Conservation (phyloP, 2,797 vertebrate species). For the Eulemur mongoz region DNA sequence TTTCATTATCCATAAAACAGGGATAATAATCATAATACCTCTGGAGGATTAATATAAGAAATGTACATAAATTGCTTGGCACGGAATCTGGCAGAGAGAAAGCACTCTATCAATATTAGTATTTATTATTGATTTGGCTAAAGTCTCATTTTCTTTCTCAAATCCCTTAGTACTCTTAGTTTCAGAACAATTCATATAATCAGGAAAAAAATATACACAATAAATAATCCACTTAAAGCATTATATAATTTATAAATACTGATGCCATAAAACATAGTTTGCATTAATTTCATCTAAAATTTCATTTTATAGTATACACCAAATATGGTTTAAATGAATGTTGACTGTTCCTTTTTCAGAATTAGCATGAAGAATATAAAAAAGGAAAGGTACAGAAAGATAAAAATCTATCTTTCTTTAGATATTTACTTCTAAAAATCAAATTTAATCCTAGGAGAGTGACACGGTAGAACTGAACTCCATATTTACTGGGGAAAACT, state of each 20-base stretch:
- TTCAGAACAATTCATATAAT: slow-evolving; percentile 37
- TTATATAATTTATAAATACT: slow-evolving; percentile 37
- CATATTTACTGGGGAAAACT: neutral
- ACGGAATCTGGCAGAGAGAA: neutral
- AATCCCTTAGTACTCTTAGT: slow-evolving; percentile 11
- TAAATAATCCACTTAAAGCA: slow-evolving; percentile 32
- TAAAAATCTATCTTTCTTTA: neutral
- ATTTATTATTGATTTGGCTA: neutral
- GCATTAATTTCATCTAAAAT: slow-evolving; percentile 54
- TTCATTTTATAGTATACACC: neutral
- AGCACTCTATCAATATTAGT: neutral
- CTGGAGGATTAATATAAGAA: neutral
- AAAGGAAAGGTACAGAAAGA: slow-evolving; percentile 10
- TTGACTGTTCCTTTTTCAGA: neutral
- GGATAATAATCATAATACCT: neutral
- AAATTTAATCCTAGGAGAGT: neutral
- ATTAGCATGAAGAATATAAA: neutral
- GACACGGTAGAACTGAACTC: neutral
- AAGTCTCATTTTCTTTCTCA: slow-evolving; percentile 27
- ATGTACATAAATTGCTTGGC: neutral
- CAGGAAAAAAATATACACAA: neutral
- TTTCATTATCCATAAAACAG: slow-evolving; percentile 17
- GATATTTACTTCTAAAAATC: slow-evolving; percentile 37
- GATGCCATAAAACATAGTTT: slow-evolving; percentile 26
- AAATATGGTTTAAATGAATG: slow-evolving; percentile 5